A percentile compares a stretch with the other conserved stretches of the same genome.
Conservation (phyloP, 1,140 invertebrate genomes). For the Chironomus striatipennis region DNA sequence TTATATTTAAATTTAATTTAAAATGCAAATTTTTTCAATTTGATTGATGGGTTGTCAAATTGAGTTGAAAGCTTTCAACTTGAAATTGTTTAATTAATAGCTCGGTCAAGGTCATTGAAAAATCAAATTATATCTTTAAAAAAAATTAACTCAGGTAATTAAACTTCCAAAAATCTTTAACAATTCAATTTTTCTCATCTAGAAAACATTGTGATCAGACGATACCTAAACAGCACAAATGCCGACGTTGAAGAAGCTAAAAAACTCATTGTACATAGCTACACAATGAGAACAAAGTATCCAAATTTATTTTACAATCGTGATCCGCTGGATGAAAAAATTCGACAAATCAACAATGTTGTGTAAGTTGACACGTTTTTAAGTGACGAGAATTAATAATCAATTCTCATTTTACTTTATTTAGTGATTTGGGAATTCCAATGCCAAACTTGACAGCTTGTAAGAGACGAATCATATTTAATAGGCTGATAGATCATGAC, state of each 20-base stretch:
- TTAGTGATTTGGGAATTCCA: not conserved
- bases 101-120: too few relatives aligned
- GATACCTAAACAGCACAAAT: constrained; percentile 44
- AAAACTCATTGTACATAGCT: constrained; percentile 53
- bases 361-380: constrained; percentile 40
- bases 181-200: constrained; percentile 28
- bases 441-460: not conserved
- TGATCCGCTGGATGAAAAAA: constrained; percentile 47
- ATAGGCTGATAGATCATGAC: constrained; percentile 7
- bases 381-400: not conserved
- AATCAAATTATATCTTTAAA: too few relatives aligned
- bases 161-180: not conserved
- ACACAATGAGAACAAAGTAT: constrained; percentile 49
- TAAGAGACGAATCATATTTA: not conserved
- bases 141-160: too few relatives aligned
- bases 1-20: too few relatives aligned
- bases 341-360: constrained; percentile 45
- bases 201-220: constrained; percentile 47
- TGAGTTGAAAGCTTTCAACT: too few relatives aligned
- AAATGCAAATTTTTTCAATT: too few relatives aligned
- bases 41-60: too few relatives aligned
- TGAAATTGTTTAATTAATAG: too few relatives aligned
- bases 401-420: not conserved
- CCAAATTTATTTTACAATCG: constrained; percentile 56
- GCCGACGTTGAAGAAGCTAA: constrained; percentile 49